These are phyloP conservation scores for Siniperca chuatsi DNA, from an alignment of 2,113 vertebrate genomes.

Conservation along the genomic window DNA sequence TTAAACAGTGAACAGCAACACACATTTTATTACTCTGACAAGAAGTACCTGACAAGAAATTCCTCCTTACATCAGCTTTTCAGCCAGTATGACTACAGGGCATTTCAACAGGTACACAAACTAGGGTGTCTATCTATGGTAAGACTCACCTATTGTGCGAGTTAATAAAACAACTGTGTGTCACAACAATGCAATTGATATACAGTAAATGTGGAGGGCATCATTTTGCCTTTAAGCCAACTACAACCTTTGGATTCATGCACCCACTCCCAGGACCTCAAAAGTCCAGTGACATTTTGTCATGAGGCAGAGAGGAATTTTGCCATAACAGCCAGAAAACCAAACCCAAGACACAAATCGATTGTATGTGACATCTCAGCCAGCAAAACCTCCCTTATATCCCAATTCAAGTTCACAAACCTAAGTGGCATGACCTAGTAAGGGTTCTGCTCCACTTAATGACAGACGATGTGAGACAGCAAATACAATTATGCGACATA, in stretches of 20 bases:
- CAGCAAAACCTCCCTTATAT: neutral
- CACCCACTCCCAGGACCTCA: neutral
- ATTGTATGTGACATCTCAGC: neutral
- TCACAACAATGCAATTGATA: conserved; percentile 13
- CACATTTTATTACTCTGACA: conserved; percentile 21
- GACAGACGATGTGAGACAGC: neutral
- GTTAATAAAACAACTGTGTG: conserved; percentile 21
- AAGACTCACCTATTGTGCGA: neutral
- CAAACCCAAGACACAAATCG: conserved; percentile 6
- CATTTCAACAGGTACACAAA: conserved; percentile 43
- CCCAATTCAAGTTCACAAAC: neutral
- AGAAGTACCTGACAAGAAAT: conserved; percentile 7
- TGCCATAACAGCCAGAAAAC: conserved; percentile 26
- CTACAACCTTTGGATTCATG: neutral
- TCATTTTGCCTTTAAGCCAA: neutral
- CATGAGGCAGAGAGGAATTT: conserved; percentile 6
- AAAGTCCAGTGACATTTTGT: neutral
- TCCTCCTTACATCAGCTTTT: neutral
- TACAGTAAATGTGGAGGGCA: neutral
- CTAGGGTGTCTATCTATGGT: conserved; percentile 1
- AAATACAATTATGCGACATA: neutral
- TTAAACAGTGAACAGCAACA: conserved; percentile 60
- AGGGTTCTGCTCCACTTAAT: neutral
- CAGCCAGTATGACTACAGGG: neutral
- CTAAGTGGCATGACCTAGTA: neutral